A percentile compares a stretch with the other conserved stretches of the same genome.
phyloP scores from a whole-genome alignment of 2,113 vertebrate species.

The Microcebus griseorufus region DNA sequence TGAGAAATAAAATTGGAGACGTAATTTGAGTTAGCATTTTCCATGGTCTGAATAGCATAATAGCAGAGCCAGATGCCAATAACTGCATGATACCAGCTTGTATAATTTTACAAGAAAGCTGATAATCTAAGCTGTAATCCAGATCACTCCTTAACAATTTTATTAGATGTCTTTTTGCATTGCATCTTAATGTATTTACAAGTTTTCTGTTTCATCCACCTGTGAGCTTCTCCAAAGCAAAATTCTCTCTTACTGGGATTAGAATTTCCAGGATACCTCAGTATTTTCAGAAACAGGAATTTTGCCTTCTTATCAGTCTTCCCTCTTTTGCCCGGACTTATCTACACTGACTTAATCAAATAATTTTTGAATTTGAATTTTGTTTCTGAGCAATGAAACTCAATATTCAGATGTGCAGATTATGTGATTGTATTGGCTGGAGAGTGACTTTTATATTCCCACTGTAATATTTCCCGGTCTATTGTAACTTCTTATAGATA shows the following conservation, averaged over 20 bases:
- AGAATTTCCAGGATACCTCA: neutral
- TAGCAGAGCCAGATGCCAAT: neutral
- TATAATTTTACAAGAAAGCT: neutral
- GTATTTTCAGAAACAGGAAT: neutral
- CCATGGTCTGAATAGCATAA: neutral
- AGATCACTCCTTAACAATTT: neutral
- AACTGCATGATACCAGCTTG: neutral
- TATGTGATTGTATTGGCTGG: neutral
- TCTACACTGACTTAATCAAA: neutral
- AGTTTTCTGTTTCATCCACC: neutral
- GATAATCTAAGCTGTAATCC: neutral
- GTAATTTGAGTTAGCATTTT: fast-evolving
- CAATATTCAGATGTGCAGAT: neutral
- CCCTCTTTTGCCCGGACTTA: neutral
- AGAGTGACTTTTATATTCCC: neutral
- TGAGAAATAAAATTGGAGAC: neutral
- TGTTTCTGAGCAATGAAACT: neutral
- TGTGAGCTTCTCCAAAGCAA: neutral
- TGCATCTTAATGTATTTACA: neutral
- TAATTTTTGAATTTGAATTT: neutral
- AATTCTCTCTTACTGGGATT: neutral
- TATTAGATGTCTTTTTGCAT: neutral
- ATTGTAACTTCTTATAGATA: neutral
- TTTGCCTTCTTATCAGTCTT: neutral
- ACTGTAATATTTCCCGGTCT: neutral